These are phyloP conservation scores for Hydroisotoma schaefferi DNA, from an alignment of 2,888 invertebrate genomes.

Conservation along the genomic window DNA sequence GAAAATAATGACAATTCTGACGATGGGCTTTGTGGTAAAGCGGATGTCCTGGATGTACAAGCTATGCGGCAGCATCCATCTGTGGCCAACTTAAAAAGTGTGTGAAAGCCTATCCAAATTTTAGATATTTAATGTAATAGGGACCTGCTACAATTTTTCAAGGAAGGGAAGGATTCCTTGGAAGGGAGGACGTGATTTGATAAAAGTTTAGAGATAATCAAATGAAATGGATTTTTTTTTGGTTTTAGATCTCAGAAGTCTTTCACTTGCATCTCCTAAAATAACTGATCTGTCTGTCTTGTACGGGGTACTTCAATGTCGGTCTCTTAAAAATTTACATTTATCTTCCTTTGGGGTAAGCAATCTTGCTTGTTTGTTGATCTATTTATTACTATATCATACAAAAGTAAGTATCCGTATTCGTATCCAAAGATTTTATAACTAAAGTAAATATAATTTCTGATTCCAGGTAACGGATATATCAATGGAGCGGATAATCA, in stretches of 20 bases:
- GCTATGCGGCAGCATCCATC: slow-evolving; percentile 22
- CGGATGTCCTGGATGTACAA: slow-evolving; percentile 13
- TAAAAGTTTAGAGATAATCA: no score
- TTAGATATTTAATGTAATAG: not conserved
- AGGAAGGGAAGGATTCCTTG: not conserved
- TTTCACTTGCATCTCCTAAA: slow-evolving; percentile 36
- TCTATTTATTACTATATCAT: no score
- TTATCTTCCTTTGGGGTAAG: slow-evolving; percentile 30
- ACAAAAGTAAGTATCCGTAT: not conserved
- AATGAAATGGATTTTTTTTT: not conserved
- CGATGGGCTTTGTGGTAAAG: no score
- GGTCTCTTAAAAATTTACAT: slow-evolving; percentile 26
- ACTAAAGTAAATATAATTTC: not conserved
- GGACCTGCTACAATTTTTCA: not conserved
- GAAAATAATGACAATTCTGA: no score
- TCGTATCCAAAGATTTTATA: not conserved
- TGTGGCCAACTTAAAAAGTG: slow-evolving; percentile 33
- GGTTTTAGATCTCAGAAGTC: slow-evolving; percentile 29
- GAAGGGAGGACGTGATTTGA: no score
- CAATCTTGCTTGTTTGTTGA: no score
- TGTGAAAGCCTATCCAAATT: slow-evolving; percentile 1
- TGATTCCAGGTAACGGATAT: slow-evolving; percentile 29
- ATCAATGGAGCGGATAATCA: slow-evolving; percentile 21
- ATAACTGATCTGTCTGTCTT: slow-evolving; percentile 35
- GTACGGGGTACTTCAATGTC: slow-evolving; percentile 34